A percentile compares a stretch with the other conserved stretches of the same genome.
Evolutionary conservation across 1,140 invertebrate genomes (phyloP).

Genomic region (Pachypeltis micranthus): DNA sequence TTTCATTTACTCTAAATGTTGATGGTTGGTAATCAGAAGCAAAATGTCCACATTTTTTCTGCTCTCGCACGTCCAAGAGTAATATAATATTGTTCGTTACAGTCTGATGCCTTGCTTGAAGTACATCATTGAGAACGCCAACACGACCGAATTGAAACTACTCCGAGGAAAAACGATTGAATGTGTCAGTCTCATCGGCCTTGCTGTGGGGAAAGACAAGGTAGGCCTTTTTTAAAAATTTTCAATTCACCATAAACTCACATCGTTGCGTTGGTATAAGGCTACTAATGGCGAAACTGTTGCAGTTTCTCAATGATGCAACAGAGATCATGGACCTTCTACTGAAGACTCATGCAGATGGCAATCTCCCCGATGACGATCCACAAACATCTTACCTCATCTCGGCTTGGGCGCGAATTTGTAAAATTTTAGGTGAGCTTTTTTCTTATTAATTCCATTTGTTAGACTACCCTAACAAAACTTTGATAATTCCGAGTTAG

Average conservation of each 20-base stretch:
- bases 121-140: constrained; percentile 93
- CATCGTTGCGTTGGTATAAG: too few species aligned
- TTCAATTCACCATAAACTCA: too few species aligned
- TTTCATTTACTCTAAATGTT: too few species aligned
- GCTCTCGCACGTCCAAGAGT: too few species aligned
- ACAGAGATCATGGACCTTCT: constrained; percentile 94
- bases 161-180: constrained; percentile 94
- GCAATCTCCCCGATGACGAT: constrained; percentile 82
- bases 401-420: constrained; percentile 96
- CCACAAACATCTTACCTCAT: constrained; percentile 97
- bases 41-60: too few species aligned
- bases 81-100: constrained; percentile 31
- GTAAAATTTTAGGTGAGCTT: constrained; percentile 85
- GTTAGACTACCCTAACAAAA: too few species aligned
- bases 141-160: constrained; percentile 71
- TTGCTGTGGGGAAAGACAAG: constrained; percentile 93
- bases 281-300: too few species aligned
- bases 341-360: constrained; percentile 73
- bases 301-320: constrained; percentile 78
- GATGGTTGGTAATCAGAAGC: too few species aligned
- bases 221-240: too few species aligned
- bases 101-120: constrained; percentile 92
- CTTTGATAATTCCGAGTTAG: too few species aligned
- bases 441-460: too few species aligned
- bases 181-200: constrained; percentile 94